Base-by-base conservation (phyloP, 2,888 invertebrate species). In the Synergus itoensis region DNA sequence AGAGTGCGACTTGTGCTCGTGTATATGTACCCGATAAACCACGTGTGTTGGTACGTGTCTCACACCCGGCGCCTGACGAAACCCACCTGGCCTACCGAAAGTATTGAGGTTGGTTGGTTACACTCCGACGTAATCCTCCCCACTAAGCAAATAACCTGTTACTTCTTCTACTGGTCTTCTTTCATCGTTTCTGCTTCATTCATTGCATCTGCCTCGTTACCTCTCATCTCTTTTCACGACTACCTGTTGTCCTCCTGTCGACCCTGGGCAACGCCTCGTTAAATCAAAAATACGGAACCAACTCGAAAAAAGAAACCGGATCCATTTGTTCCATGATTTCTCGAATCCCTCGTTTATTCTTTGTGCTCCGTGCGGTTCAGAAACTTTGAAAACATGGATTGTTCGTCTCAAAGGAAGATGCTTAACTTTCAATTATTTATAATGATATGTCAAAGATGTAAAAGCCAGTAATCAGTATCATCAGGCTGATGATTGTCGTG, bases 21-120 rank as follows among this genome's bases (percentile, higher is more conserved):
- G 12, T 21, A n/a, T 21, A 11, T 14, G 60, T 60, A 21, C 60
- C 60, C 60, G 11, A 60, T 60, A 21, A 18, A 60, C 60, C 60
- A 60, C 21, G 21, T 60, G 60, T 60, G 60, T 21, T 60, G 60
- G 21, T 45, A 69, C 69, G 73, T 73, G 53, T 36, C 43, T 48
- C 28, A 11, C 48, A 18, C 64, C 14, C 43, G 77, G 62, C 80
- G 77, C 76, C 60, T 80, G 86, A 87, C 83, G 82, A 79, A 82
- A 81, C 81, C 88, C 88, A 88, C 88, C 88, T 88, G 88, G 84
- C 81, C 80, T 79, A 67, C 48, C 62, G 69, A 82, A 84, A 83
- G 73, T 73, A 73, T 73, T 73, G 73, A 73, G 73, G 53, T 28
- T 73, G 60, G 60, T 60, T 60, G 60, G 60, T 60, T 60, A 28